A percentile compares a stretch with the other conserved stretches of the same genome.
phyloP scores from a whole-genome alignment of 1,140 invertebrate species.

The Doryteuthis pealeii region DNA sequence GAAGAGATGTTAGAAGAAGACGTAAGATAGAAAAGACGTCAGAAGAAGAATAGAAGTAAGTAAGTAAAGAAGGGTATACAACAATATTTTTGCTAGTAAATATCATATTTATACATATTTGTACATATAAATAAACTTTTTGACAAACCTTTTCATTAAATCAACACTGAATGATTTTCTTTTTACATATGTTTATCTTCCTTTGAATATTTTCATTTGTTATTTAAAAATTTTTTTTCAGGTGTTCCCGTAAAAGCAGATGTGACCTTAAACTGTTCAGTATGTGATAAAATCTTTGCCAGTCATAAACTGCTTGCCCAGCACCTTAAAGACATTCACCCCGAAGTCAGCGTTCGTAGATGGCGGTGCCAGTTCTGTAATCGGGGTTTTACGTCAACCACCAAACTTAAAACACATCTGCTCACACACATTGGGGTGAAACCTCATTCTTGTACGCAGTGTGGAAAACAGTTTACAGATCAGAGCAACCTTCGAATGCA shows the following conservation, averaged over 20 bases:
- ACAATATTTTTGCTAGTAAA: no score
- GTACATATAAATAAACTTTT: no score
- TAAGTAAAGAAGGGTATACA: no score
- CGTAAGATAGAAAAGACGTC: no score
- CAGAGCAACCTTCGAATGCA: conserved; percentile 40
- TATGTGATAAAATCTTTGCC: conserved; percentile 33
- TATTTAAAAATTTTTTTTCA: neutral
- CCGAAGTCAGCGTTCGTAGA: conserved; percentile 16
- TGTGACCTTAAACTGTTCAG: conserved; percentile 19
- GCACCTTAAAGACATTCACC: conserved; percentile 24
- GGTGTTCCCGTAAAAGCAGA: neutral
- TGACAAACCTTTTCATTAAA: no score
- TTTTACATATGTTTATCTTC: no score
- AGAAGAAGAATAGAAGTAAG: no score
- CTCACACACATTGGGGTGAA: conserved; percentile 35
- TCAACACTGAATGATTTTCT: no score
- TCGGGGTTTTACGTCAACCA: conserved; percentile 27
- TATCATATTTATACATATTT: no score
- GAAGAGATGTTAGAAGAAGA: no score
- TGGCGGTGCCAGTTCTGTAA: conserved; percentile 33
- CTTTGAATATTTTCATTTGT: no score
- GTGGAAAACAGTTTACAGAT: conserved; percentile 42
- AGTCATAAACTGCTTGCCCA: conserved; percentile 23
- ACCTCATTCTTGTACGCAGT: conserved; percentile 34
- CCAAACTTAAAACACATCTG: conserved; percentile 37